A percentile compares a stretch with the other conserved stretches of the same genome.
phyloP scores from a whole-genome alignment of 2,888 invertebrate genomes.

The Loripinus fragilis region DNA sequence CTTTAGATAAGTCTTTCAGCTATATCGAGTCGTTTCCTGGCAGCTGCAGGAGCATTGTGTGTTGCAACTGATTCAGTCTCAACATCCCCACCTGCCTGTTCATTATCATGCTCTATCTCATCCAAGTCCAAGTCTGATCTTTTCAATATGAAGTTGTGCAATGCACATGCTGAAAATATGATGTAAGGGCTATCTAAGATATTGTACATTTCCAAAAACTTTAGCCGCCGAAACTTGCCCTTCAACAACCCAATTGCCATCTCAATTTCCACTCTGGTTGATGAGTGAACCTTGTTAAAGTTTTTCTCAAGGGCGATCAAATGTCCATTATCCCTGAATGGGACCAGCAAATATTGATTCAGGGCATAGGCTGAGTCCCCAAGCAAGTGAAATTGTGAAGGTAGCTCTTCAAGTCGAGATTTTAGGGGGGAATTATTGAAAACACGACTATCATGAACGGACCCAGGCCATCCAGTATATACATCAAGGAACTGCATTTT shows the following conservation, averaged over 20 bases:
- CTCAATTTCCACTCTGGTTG: background rate
- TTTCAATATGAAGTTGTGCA: conserved; percentile 35
- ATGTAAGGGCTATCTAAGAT: conserved; percentile 7
- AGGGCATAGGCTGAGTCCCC: conserved; percentile 41
- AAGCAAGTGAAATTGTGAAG: conserved; percentile 33
- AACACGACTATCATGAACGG: conserved; percentile 36
- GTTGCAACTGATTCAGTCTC: background rate
- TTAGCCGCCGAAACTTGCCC: background rate
- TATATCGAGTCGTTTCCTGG: conserved; percentile 1
- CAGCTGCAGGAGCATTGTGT: background rate
- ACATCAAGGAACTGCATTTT: conserved; percentile 33
- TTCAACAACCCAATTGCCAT: background rate
- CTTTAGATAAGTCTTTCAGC: background rate
- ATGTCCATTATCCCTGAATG: conserved; percentile 41
- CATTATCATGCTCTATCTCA: background rate
- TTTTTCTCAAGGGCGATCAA: background rate
- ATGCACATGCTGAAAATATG: conserved; percentile 38
- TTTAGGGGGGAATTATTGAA: conserved; percentile 27
- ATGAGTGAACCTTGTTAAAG: background rate
- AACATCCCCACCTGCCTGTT: background rate
- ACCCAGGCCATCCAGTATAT: conserved; percentile 32
- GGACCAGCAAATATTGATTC: conserved; percentile 21
- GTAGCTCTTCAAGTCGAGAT: conserved; percentile 4
- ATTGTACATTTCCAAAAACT: background rate
- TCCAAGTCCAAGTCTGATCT: background rate